phyloP scores from a whole-genome alignment of 2,797 vertebrate genomes.

The Anableps anableps region DNA sequence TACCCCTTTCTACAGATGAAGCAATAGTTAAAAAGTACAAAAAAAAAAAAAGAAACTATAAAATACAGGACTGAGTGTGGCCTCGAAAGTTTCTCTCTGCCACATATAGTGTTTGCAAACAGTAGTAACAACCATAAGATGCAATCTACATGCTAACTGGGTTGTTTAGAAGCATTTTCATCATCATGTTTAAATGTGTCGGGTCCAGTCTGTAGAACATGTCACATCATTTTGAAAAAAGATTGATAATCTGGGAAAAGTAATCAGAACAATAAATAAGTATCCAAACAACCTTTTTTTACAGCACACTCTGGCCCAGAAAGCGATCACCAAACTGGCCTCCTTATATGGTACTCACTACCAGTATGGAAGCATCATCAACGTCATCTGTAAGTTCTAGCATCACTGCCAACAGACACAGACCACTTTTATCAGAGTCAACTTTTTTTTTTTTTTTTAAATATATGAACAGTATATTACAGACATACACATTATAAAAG shows the following conservation, averaged over 20 bases:
- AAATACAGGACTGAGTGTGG: no score
- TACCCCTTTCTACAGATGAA: no score
- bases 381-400: conserved; percentile 90
- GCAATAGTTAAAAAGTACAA: no score
- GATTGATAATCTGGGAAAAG: neutral
- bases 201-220: neutral
- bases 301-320: conserved; percentile 83
- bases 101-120: no score
- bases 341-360: conserved; percentile 89
- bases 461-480: neutral
- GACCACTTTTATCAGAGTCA: neutral
- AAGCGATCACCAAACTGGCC: conserved; percentile 81
- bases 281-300: neutral
- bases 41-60: no score
- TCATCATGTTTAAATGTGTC: neutral
- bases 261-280: neutral
- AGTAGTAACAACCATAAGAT: no score
- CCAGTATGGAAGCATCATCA: conserved; percentile 89
- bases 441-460: neutral
- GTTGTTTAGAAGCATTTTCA: no score
- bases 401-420: neutral
- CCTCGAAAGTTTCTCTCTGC: no score
- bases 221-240: neutral
- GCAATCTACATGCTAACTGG: no score
- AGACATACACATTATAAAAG: neutral